These are phyloP conservation scores for Conomelus anceps DNA, from an alignment of 2,888 invertebrate species.

Conservation along the genomic window DNA sequence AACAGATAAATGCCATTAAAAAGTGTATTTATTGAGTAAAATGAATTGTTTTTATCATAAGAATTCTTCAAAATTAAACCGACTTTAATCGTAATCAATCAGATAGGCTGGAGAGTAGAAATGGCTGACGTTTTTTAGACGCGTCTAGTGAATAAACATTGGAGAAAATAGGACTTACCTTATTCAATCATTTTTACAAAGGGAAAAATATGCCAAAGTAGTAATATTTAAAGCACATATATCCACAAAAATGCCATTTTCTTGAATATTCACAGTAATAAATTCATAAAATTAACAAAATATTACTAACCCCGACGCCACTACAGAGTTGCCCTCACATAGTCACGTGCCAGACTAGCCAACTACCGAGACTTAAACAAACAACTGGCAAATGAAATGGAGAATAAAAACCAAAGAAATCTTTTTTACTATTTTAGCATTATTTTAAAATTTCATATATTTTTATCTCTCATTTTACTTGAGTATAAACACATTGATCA, in stretches of 20 bases:
- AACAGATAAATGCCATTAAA: not conserved
- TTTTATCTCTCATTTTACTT: too few relatives aligned
- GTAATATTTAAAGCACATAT: not conserved
- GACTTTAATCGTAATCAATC: conserved; percentile 5
- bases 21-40: not conserved
- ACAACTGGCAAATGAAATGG: not conserved
- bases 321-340: conserved; percentile 8
- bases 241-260: not conserved
- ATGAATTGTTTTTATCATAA: not conserved
- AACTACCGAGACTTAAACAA: not conserved
- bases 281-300: conserved; percentile 1
- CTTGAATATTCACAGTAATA: not conserved
- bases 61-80: not conserved
- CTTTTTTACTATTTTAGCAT: not conserved
- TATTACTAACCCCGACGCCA: conserved; percentile 11
- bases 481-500: too few relatives aligned
- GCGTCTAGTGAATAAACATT: not conserved
- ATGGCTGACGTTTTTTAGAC: conserved; percentile 13
- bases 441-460: too few relatives aligned
- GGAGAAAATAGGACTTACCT: not conserved
- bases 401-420: not conserved
- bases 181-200: not conserved
- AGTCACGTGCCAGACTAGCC: not conserved
- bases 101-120: not conserved
- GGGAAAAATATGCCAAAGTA: not conserved